phyloP scores from a whole-genome alignment of 92 coral and sea anemone genomes.

The Actinernus sp. region DNA sequence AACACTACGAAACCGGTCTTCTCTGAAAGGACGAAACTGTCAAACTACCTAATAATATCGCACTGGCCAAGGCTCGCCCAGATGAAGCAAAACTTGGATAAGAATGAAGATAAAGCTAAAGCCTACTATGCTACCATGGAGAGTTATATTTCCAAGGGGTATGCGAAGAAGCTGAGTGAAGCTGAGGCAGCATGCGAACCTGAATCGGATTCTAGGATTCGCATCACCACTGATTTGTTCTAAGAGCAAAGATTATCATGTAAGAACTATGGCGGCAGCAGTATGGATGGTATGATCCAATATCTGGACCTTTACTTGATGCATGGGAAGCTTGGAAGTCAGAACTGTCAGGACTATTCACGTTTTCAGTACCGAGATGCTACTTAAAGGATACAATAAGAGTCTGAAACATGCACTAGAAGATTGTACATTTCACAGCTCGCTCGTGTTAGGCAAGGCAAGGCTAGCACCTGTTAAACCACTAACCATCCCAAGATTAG shows the following conservation, averaged over 20 bases:
- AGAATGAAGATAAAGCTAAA: slow-evolving; percentile 24
- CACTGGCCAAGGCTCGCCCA: slow-evolving; percentile 41
- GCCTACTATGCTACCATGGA: slow-evolving; percentile 51
- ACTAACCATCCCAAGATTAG: slow-evolving; percentile 26
- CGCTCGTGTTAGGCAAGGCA: slow-evolving; percentile 57
- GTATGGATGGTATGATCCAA: slow-evolving; percentile 32
- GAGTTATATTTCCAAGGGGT: slow-evolving; percentile 50
- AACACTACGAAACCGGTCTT: slow-evolving; percentile 61
- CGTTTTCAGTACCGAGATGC: slow-evolving; percentile 43
- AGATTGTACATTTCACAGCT: slow-evolving; percentile 34
- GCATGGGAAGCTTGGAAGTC: slow-evolving; percentile 51
- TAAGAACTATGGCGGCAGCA: slow-evolving; percentile 44
- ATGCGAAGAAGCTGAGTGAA: slow-evolving; percentile 36
- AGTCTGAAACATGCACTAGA: slow-evolving; percentile 28
- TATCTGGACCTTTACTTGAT: slow-evolving; percentile 30
- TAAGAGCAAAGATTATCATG: slow-evolving; percentile 45
- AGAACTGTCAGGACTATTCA: slow-evolving; percentile 32
- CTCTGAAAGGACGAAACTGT: slow-evolving; percentile 37
- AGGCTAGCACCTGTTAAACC: slow-evolving; percentile 50
- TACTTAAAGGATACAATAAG: too few relatives aligned
- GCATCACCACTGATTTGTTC: too few relatives aligned
- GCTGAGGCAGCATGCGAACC: slow-evolving; percentile 29
- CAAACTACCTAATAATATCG: slow-evolving; percentile 46
- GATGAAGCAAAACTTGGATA: slow-evolving; percentile 35
- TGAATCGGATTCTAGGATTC: too few relatives aligned